These are phyloP conservation scores for Mionectes macconnelli DNA, from an alignment of 2,113 vertebrate species.

Conservation along the genomic window DNA sequence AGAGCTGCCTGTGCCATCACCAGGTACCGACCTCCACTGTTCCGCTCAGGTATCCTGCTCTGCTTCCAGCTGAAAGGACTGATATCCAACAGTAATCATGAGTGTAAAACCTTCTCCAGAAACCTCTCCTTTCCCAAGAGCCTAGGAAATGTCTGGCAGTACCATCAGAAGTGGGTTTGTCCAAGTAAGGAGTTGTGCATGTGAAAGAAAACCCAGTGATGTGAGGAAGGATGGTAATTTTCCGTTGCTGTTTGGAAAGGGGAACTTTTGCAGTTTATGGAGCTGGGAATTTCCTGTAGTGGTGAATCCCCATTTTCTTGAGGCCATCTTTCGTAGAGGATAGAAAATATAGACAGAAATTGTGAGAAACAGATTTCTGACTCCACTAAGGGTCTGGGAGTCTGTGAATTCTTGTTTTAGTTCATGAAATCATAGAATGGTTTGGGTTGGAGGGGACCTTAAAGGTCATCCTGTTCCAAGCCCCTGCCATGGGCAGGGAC, in stretches of 20 bases:
- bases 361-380: background rate
- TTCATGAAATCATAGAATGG: background rate
- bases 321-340: accelerated
- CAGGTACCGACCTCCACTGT: accelerated
- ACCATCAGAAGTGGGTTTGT: background rate
- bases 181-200: background rate
- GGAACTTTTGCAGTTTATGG: background rate
- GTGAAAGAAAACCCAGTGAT: background rate
- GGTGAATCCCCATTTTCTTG: background rate
- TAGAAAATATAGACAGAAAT: background rate
- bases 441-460: background rate
- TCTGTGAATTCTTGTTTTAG: accelerated
- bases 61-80: background rate
- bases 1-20: background rate
- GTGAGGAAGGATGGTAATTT: background rate
- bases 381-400: background rate
- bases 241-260: background rate
- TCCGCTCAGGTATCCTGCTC: background rate
- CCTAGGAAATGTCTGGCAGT: accelerated
- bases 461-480: background rate
- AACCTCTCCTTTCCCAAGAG: background rate
- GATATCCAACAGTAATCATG: background rate
- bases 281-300: background rate
- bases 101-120: background rate
- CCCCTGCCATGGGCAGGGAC: background rate